A percentile compares a stretch with the other conserved stretches of the same genome.
phyloP scores from a whole-genome alignment of 2,113 vertebrate genomes.

The Eudyptes chrysolophus region DNA sequence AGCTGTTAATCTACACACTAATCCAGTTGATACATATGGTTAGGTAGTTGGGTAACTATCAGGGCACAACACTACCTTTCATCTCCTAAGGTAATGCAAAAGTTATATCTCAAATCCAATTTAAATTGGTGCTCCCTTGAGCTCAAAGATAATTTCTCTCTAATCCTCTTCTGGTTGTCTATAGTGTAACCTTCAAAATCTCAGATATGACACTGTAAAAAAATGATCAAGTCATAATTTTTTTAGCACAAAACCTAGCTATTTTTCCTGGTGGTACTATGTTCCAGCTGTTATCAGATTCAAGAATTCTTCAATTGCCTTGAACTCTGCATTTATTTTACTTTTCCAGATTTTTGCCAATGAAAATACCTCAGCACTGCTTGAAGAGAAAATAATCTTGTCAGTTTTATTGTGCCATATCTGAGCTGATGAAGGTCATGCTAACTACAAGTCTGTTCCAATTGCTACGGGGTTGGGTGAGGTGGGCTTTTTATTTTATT shows the following conservation, averaged over 20 bases:
- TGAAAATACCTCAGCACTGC: constrained; percentile 26
- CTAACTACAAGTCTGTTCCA: constrained; percentile 25
- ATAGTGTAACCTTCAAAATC: constrained; percentile 43
- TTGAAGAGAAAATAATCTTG: constrained; percentile 43
- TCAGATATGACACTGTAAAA: constrained; percentile 24
- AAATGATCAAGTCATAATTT: constrained; percentile 29
- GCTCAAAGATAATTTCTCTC: constrained; percentile 62
- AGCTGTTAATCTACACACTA: background rate
- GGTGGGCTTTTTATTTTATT: constrained; percentile 61
- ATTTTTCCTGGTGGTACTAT: constrained; percentile 32
- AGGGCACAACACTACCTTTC: background rate
- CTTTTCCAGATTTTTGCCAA: constrained; percentile 18
- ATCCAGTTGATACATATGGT: background rate
- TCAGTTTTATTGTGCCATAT: constrained; percentile 41
- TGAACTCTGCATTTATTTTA: constrained; percentile 48
- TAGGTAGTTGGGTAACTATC: background rate
- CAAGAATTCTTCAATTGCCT: constrained; percentile 33
- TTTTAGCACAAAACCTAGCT: constrained; percentile 31
- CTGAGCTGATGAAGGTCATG: constrained; percentile 50
- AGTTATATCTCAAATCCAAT: constrained; percentile 53
- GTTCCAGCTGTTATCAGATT: constrained; percentile 24
- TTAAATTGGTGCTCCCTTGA: constrained; percentile 58
- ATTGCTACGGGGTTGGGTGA: constrained; percentile 21
- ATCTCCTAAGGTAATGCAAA: constrained; percentile 47
- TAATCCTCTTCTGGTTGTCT: constrained; percentile 53